A percentile compares a stretch with the other conserved stretches of the same genome.
Conservation (phyloP, 2,888 invertebrate genomes). For the Orthosia gracilis region DNA sequence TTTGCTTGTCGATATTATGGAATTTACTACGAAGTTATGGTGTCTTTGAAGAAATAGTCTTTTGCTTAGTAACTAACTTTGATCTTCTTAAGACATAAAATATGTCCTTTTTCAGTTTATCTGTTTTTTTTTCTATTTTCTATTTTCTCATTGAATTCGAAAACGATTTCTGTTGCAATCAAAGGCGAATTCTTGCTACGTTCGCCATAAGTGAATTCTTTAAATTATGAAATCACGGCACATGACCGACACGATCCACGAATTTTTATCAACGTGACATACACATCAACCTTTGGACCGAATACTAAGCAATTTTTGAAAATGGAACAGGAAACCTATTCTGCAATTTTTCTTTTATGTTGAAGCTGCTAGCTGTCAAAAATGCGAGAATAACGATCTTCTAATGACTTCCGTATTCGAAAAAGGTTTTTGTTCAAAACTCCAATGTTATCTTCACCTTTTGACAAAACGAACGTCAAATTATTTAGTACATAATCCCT, state of each 20-base stretch:
- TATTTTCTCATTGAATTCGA: neutral
- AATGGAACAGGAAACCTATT: conserved; percentile 8
- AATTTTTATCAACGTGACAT: conserved; percentile 76
- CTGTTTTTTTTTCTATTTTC: neutral
- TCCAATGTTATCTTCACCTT: neutral
- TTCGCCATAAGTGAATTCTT: conserved; percentile 25
- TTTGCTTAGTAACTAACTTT: neutral
- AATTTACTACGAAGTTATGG: neutral
- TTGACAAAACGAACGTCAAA: conserved; percentile 1
- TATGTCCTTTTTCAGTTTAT: too few species aligned
- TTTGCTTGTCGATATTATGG: neutral
- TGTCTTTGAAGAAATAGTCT: neutral
- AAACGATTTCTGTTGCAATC: neutral
- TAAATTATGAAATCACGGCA: conserved; percentile 76
- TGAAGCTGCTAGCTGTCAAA: conserved; percentile 8
- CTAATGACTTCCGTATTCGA: neutral
- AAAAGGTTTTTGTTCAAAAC: conserved; percentile 21
- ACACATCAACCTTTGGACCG: conserved; percentile 16
- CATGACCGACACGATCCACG: conserved; percentile 73
- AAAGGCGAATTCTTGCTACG: conserved; percentile 27
- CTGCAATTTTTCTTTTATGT: conserved; percentile 6
- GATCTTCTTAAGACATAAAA: neutral
- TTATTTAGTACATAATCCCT: conserved; percentile 1
- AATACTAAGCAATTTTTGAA: conserved; percentile 22
- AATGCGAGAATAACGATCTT: neutral